phyloP scores from a whole-genome alignment of 2,113 vertebrate species.

The Lagenorhynchus albirostris region DNA sequence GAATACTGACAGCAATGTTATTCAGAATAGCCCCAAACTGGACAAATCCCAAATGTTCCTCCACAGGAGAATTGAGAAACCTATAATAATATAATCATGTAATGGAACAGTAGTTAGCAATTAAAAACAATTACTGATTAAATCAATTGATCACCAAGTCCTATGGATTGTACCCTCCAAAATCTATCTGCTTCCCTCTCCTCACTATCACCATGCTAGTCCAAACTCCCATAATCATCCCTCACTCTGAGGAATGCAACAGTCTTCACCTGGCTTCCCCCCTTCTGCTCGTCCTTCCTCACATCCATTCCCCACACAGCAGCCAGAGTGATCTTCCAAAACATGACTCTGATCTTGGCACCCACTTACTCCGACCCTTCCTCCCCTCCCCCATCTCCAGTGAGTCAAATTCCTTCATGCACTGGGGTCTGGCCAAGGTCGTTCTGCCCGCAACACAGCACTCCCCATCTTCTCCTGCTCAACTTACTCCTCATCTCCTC shows the following conservation, averaged over 20 bases:
- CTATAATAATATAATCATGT: neutral
- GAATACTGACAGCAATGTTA: neutral
- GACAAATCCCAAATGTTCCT: neutral
- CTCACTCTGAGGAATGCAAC: neutral
- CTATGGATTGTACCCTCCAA: neutral
- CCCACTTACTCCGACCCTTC: neutral
- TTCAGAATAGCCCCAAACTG: neutral
- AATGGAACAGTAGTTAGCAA: neutral
- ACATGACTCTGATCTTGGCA: neutral
- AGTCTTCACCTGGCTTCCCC: neutral
- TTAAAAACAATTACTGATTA: neutral
- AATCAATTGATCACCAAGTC: neutral
- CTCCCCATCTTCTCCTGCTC: neutral
- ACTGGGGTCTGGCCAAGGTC: too few species aligned
- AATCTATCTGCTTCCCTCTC: neutral
- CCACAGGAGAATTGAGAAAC: neutral
- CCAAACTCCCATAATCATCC: neutral
- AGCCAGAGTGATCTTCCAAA: neutral
- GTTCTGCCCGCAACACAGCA: neutral
- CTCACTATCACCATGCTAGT: neutral
- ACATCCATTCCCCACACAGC: neutral
- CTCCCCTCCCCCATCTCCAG: neutral
- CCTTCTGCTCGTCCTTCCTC: neutral
- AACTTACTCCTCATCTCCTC: neutral
- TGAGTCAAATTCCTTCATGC: neutral